A percentile compares a stretch with the other conserved stretches of the same genome.
Conservation (phyloP, 1,140 invertebrate genomes). For the Drosophila biarmipes region DNA sequence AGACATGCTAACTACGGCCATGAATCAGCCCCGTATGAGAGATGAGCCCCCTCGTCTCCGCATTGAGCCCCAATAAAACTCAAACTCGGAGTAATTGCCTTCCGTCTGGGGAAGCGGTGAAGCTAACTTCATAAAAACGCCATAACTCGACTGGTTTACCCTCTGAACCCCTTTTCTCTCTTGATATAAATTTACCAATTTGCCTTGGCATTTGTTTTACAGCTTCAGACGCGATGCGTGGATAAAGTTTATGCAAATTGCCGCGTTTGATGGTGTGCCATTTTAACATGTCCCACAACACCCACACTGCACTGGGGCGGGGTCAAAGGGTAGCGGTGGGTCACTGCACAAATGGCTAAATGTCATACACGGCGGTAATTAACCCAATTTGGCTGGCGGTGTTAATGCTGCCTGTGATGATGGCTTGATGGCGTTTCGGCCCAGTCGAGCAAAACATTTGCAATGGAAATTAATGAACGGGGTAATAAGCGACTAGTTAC, state of each 20-base stretch:
- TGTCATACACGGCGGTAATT: constrained; percentile 70
- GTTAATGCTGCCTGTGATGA: constrained; percentile 60
- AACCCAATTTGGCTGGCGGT: constrained; percentile 66
- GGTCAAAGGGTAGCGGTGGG: background rate
- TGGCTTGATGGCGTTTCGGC: constrained; percentile 40
- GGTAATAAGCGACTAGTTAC: constrained; percentile 29
- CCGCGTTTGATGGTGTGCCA: constrained; percentile 55
- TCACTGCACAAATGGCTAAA: constrained; percentile 42
- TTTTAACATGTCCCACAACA: constrained; percentile 40
- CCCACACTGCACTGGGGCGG: background rate
- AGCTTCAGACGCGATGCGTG: constrained; percentile 46
- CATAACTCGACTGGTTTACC: constrained; percentile 51
- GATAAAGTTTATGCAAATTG: constrained; percentile 66
- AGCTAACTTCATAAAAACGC: constrained; percentile 64
- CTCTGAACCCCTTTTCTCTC: constrained; percentile 16
- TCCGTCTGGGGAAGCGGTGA: constrained; percentile 13
- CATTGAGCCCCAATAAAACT: constrained; percentile 60
- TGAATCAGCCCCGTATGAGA: constrained; percentile 60
- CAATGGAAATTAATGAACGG: constrained; percentile 65
- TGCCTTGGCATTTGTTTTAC: constrained; percentile 66
- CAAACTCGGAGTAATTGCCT: constrained; percentile 67
- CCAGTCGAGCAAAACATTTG: constrained; percentile 43
- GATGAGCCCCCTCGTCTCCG: constrained; percentile 20
- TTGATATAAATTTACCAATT: constrained; percentile 69
- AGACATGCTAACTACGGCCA: constrained; percentile 66